phyloP scores from a whole-genome alignment of 2,113 vertebrate species.

The Turdus rufiventris region DNA sequence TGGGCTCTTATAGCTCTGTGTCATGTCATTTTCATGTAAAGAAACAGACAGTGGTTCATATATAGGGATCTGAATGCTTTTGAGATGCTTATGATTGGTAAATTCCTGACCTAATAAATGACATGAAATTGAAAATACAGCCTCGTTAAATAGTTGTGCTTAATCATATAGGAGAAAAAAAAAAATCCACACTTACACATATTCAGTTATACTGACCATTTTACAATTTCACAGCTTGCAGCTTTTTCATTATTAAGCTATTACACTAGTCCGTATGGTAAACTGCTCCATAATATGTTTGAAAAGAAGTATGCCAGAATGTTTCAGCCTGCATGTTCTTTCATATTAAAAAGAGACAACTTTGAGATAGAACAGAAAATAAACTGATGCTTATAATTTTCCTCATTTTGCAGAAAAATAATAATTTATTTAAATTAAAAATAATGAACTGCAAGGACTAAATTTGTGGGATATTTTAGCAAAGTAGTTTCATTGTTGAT shows the following conservation, averaged over 20 bases:
- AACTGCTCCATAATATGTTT: not conserved
- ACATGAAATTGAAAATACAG: not conserved
- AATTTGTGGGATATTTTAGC: not conserved
- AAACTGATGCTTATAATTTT: not conserved
- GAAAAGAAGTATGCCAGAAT: not conserved
- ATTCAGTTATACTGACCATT: not conserved
- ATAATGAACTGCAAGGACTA: not conserved
- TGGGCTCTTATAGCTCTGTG: not conserved
- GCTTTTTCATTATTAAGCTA: not conserved
- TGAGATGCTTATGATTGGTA: not conserved
- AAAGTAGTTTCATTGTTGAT: not conserved
- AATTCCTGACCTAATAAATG: not conserved
- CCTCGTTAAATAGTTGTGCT: not conserved
- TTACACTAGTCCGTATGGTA: not conserved
- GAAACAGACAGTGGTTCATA: not conserved
- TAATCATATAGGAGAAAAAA: not conserved
- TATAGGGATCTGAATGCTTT: not conserved
- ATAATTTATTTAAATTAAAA: conserved; percentile 26
- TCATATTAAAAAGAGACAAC: not conserved
- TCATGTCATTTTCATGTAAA: not conserved
- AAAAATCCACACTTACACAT: not conserved
- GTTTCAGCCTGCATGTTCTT: not conserved
- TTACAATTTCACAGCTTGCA: not conserved
- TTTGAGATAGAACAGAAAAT: not conserved
- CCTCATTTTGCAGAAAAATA: not conserved